Percentiles rank a stretch among this genome's conserved stretches.
phyloP scores from a whole-genome alignment of 2,113 vertebrate genomes.

The Eublepharis macularius region DNA sequence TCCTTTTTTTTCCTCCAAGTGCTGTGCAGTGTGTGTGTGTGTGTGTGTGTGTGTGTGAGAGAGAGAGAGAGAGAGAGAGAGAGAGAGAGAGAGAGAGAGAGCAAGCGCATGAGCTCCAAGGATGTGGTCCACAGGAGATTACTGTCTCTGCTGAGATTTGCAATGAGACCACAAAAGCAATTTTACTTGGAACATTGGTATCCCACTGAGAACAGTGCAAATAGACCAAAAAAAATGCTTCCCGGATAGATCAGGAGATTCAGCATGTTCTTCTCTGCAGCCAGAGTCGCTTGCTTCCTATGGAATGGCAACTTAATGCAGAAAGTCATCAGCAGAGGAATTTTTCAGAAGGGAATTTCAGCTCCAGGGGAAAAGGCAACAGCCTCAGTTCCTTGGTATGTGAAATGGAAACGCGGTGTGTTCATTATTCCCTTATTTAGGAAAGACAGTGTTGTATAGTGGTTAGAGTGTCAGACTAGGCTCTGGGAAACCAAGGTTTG shows the following conservation, averaged over 20 bases:
- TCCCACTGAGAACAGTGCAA: constrained; percentile 24
- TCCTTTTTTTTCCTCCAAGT: background rate
- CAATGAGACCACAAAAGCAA: constrained; percentile 45
- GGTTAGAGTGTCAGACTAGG: too few relatives aligned
- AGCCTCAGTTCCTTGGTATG: background rate
- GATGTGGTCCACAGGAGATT: constrained; percentile 39
- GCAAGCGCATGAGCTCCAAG: constrained; percentile 45
- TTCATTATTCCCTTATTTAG: too few relatives aligned
- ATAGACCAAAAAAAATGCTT: background rate
- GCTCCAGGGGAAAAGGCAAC: background rate
- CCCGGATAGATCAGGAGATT: constrained; percentile 9
- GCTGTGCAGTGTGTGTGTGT: background rate
- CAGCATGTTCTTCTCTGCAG: background rate
- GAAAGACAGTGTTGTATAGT: too few relatives aligned
- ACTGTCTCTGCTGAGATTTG: constrained; percentile 37
- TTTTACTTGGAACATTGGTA: constrained; percentile 22
- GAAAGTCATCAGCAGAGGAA: background rate
- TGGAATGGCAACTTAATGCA: background rate
- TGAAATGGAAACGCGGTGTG: background rate
- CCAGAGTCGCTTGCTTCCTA: background rate
- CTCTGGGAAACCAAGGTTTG: too few relatives aligned
- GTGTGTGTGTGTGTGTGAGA: background rate
- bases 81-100: too few relatives aligned
- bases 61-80: too few relatives aligned
- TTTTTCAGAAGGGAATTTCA: background rate